These are phyloP conservation scores for Pseudochirops corinnae DNA, from an alignment of 2,797 vertebrate genomes.

Conservation along the genomic window DNA sequence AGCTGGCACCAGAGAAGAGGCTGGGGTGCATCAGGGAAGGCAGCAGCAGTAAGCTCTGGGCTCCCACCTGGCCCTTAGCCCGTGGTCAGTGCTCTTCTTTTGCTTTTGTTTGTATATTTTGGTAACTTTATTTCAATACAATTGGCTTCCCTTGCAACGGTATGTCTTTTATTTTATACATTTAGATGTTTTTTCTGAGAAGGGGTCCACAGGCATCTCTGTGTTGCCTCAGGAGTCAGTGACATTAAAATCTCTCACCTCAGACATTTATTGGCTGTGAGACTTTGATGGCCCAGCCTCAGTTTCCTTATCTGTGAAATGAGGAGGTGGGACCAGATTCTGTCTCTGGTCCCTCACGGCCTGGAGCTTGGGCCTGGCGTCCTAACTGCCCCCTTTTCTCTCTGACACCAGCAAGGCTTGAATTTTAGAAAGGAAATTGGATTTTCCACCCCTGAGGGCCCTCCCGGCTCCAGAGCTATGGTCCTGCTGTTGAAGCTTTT, in stretches of 20 bases:
- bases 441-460: background rate
- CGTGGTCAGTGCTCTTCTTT: background rate
- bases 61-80: no score
- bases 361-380: no score
- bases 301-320: background rate
- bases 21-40: no score
- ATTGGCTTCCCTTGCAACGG: background rate
- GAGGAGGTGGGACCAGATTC: background rate
- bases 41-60: no score
- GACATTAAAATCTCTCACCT: background rate
- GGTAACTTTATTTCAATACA: background rate
- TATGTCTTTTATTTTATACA: background rate
- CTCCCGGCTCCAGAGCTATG: background rate
- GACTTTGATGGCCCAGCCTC: background rate
- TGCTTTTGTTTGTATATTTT: background rate
- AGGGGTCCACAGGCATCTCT: no score
- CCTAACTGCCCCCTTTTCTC: background rate
- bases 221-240: background rate
- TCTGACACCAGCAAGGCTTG: no score
- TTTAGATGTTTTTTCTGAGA: background rate
- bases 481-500: background rate
- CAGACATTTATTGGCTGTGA: background rate
- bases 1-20: no score
- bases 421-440: no score
- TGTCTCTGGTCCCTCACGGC: no score